phyloP scores from a whole-genome alignment of 2,797 vertebrate genomes.

The Pangasius sanitwongsei region DNA sequence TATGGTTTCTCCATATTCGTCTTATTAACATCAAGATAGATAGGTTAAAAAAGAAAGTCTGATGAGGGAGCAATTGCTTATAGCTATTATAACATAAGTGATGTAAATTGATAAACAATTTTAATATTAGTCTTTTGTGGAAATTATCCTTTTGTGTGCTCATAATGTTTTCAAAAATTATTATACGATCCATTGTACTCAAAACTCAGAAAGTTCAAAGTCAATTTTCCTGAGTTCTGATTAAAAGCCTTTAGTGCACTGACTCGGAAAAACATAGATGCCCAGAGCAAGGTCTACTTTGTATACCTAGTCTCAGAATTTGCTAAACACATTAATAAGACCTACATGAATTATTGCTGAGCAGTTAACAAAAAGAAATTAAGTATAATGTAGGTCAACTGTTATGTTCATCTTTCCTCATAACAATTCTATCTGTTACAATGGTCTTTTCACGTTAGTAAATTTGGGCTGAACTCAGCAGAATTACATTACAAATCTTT shows the following conservation, averaged over 20 bases:
- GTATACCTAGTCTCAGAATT: not conserved
- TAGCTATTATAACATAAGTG: not conserved
- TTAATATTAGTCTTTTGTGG: not conserved
- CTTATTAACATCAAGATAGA: not conserved
- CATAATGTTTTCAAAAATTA: not conserved
- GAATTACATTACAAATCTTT: not conserved
- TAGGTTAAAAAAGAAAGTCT: not conserved
- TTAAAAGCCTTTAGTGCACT: not conserved
- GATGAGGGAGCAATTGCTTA: not conserved
- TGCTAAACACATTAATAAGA: not conserved
- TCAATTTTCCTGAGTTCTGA: no score
- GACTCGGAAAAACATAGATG: not conserved
- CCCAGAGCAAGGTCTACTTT: not conserved
- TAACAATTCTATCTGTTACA: no score
- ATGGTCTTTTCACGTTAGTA: not conserved
- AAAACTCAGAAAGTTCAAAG: not conserved
- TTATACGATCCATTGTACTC: not conserved
- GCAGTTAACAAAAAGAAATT: not conserved
- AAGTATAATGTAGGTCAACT: not conserved
- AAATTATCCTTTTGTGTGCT: not conserved
- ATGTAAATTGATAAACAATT: not conserved
- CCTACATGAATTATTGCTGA: not conserved
- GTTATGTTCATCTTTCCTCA: not conserved
- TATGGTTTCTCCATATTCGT: no score
- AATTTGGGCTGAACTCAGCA: not conserved